Conservation (phyloP, 2,888 invertebrate genomes). For the Hirtodrosophila confusa region DNA sequence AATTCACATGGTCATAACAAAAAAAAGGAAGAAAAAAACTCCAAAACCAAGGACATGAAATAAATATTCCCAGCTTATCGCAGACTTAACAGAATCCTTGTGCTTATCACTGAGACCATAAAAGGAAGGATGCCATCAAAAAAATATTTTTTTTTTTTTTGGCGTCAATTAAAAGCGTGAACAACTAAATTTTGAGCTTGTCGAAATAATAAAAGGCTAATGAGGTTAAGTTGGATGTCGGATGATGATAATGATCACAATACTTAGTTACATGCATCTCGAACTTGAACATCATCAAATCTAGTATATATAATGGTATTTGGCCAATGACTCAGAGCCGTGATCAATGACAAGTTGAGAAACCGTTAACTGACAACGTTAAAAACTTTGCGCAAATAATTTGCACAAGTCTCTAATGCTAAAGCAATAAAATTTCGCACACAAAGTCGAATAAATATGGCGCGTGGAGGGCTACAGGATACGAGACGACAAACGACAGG, state of each 20-base stretch:
- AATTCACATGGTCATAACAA: slow-evolving; percentile 47
- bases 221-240: slow-evolving; percentile 8
- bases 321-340: slow-evolving; percentile 44
- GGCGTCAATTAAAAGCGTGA: slow-evolving; percentile 29
- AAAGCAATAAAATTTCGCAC: slow-evolving; percentile 62
- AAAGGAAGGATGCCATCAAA: slow-evolving; percentile 34
- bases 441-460: slow-evolving; percentile 40
- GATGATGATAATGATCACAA: slow-evolving; percentile 5
- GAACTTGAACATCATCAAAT: slow-evolving; percentile 15
- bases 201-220: slow-evolving; percentile 54
- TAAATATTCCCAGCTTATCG: slow-evolving; percentile 10
- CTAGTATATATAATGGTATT: neutral
- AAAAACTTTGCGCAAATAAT: slow-evolving; percentile 71
- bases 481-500: neutral
- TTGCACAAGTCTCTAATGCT: slow-evolving; percentile 55
- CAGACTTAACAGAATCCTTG: slow-evolving; percentile 16
- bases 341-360: slow-evolving; percentile 60
- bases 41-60: too few relatives aligned
- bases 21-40: neutral
- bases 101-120: slow-evolving; percentile 61
- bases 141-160: slow-evolving; percentile 15
- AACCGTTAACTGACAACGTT: slow-evolving; percentile 55
- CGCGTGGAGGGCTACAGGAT: neutral
- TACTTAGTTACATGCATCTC: slow-evolving; percentile 4
- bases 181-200: slow-evolving; percentile 7